Evolutionary conservation across 2,797 vertebrate species (phyloP).

Genomic region (Simalia tracyae): DNA sequence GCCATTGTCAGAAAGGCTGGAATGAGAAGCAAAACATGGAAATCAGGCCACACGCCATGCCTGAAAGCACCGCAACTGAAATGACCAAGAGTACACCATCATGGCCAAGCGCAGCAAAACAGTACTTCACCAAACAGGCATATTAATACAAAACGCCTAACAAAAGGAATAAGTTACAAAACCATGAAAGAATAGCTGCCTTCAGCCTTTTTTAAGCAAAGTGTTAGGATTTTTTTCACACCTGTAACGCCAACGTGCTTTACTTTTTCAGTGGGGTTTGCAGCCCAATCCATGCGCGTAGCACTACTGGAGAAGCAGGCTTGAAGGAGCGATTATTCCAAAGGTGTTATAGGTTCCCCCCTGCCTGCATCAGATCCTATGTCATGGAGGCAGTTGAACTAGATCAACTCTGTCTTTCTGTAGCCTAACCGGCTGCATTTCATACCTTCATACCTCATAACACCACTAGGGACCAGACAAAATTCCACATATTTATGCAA

Average conservation of each 20-base stretch:
- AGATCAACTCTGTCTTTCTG: not conserved
- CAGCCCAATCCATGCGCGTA: not conserved
- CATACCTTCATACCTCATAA: not conserved
- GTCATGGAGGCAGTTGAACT: no score
- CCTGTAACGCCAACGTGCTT: not conserved
- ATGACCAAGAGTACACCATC: not conserved
- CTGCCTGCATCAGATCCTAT: no score
- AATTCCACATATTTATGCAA: not conserved
- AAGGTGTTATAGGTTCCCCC: not conserved
- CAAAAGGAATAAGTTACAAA: not conserved
- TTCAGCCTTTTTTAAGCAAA: not conserved
- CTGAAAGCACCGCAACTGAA: not conserved
- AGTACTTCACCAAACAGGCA: not conserved
- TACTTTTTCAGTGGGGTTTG: not conserved
- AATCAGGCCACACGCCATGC: not conserved
- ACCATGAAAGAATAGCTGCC: not conserved
- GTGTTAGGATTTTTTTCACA: not conserved
- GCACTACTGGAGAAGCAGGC: not conserved
- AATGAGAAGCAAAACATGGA: not conserved
- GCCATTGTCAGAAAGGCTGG: constrained; percentile 79
- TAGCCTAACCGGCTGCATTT: not conserved
- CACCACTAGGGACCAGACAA: not conserved
- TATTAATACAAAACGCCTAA: not conserved
- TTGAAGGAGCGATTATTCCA: not conserved
- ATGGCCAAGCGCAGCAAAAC: not conserved